phyloP scores from a whole-genome alignment of 2,888 invertebrate genomes.

The Zygothrica quintamaculata region DNA sequence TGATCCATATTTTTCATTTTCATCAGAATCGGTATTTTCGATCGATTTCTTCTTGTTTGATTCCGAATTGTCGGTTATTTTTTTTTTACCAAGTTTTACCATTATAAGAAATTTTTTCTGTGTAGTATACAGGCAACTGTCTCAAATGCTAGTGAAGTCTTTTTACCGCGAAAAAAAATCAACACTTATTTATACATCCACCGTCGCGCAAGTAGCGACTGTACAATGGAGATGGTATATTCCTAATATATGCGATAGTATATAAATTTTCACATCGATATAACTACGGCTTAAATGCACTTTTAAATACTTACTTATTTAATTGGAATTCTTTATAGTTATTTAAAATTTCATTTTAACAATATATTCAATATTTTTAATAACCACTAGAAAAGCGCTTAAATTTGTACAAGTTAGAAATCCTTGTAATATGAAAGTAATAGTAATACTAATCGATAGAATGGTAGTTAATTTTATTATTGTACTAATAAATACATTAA shows the following conservation, averaged over 20 bases:
- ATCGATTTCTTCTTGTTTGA: constrained; percentile 76
- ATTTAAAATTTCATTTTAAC: no score
- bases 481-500: no score
- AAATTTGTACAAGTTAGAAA: no score
- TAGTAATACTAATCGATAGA: no score
- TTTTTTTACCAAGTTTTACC: constrained; percentile 82
- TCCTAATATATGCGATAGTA: constrained; percentile 1
- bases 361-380: no score
- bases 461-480: no score
- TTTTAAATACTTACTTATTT: no score
- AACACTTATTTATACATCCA: constrained; percentile 33
- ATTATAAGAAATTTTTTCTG: constrained; percentile 39
- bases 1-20: constrained; percentile 67
- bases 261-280: no score
- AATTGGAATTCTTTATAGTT: no score
- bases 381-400: no score
- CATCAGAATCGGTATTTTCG: constrained; percentile 66
- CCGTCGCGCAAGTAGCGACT: constrained; percentile 29
- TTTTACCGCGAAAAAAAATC: constrained; percentile 54
- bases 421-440: no score
- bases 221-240: constrained; percentile 24
- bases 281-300: no score
- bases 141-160: neutral
- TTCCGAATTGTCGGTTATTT: constrained; percentile 71
- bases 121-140: neutral